Conservation (phyloP, 2,888 invertebrate genomes). For the Spodoptera exigua region DNA sequence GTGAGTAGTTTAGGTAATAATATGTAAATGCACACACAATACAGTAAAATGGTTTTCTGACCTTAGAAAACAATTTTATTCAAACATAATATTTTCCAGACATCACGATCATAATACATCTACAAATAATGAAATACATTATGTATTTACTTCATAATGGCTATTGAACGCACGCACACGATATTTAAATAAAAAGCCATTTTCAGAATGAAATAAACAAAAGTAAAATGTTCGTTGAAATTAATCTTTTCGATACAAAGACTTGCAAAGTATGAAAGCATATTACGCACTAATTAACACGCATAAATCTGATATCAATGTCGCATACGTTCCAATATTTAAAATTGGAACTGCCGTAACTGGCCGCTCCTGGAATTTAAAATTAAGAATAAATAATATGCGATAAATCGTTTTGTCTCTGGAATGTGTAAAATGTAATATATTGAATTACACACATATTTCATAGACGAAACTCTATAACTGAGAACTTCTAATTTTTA, state of each 20-base stretch:
- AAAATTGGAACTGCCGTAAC: constrained; percentile 9
- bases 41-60: constrained; percentile 5
- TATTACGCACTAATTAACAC: constrained; percentile 22
- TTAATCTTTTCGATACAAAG: constrained; percentile 1
- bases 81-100: neutral
- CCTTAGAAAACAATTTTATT: neutral
- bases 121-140: neutral
- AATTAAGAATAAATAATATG: constrained; percentile 17
- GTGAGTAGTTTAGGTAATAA: too few species aligned
- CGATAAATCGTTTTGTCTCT: constrained; percentile 3
- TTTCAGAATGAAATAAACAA: constrained; percentile 1
- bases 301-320: constrained; percentile 25
- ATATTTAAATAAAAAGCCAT: constrained; percentile 4
- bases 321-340: constrained; percentile 5
- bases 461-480: too few species aligned
- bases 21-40: too few species aligned
- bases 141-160: neutral
- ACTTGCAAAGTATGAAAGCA: neutral
- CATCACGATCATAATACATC: neutral
- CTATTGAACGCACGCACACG: neutral
- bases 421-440: too few species aligned
- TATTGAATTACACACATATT: too few species aligned
- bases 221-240: constrained; percentile 1
- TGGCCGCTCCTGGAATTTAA: constrained; percentile 31
- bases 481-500: too few species aligned